These are phyloP conservation scores for Brachionus rotundiformis DNA, from an alignment of 1,140 invertebrate genomes.

Conservation along the genomic window DNA sequence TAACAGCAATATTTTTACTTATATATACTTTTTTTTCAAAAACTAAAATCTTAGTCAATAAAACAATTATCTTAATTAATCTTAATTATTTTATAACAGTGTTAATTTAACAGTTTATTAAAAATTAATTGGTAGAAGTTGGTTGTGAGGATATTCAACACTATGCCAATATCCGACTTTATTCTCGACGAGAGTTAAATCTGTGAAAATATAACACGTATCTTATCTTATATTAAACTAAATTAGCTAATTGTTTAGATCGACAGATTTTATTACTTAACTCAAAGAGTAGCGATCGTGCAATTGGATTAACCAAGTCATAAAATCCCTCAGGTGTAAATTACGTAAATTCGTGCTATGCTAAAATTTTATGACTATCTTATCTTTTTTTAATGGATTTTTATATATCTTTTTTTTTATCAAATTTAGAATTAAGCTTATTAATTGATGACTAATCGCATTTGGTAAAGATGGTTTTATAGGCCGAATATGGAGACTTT, in stretches of 20 bases:
- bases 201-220: slow-evolving; percentile 32
- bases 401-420: background rate
- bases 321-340: slow-evolving; percentile 23
- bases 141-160: slow-evolving; percentile 25
- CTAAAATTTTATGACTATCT: background rate
- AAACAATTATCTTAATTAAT: slow-evolving; percentile 49
- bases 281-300: background rate
- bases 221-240: slow-evolving; percentile 16
- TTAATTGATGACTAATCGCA: slow-evolving; percentile 1
- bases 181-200: slow-evolving; percentile 5
- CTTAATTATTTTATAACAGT: slow-evolving; percentile 49
- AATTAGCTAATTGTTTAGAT: slow-evolving; percentile 33
- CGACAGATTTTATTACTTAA: slow-evolving; percentile 42
- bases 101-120: slow-evolving; percentile 50
- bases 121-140: background rate
- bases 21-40: background rate
- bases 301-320: background rate
- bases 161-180: slow-evolving; percentile 45
- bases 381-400: background rate
- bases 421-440: background rate
- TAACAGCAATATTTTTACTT: too few relatives aligned
- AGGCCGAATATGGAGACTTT: background rate
- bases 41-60: background rate
- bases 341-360: slow-evolving; percentile 1
- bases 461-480: background rate